phyloP scores from a whole-genome alignment of 2,888 invertebrate genomes.

The Onchidella celtica region DNA sequence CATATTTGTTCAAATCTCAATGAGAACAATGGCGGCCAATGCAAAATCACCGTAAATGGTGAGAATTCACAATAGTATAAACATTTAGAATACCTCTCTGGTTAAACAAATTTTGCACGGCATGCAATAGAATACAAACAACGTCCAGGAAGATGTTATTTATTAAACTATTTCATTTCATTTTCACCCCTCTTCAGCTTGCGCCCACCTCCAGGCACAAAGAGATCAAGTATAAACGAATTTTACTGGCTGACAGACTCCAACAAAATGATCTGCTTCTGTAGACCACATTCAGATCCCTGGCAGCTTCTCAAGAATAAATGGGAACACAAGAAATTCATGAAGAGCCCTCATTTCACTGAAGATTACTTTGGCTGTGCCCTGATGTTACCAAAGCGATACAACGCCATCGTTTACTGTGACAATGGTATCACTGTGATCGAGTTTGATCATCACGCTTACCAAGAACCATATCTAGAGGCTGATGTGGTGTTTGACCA shows the following conservation, averaged over 20 bases:
- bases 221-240: slow-evolving; percentile 56
- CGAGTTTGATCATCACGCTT: slow-evolving; percentile 41
- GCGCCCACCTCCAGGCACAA: slow-evolving; percentile 32
- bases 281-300: slow-evolving; percentile 62
- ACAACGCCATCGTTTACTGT: slow-evolving; percentile 57
- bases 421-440: slow-evolving; percentile 58
- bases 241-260: slow-evolving; percentile 75
- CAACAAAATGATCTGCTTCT: slow-evolving; percentile 65
- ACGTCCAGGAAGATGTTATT: too few species aligned
- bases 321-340: slow-evolving; percentile 58
- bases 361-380: slow-evolving; percentile 66
- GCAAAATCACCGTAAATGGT: too few species aligned
- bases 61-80: too few species aligned
- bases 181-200: slow-evolving; percentile 6
- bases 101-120: too few species aligned
- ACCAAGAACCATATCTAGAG: slow-evolving; percentile 35
- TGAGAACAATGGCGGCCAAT: too few species aligned
- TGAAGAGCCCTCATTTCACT: slow-evolving; percentile 64
- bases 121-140: too few species aligned
- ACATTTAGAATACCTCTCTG: too few species aligned
- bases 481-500: slow-evolving; percentile 37
- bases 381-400: slow-evolving; percentile 57
- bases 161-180: too few species aligned
- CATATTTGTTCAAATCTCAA: too few species aligned
- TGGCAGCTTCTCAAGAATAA: slow-evolving; percentile 69